These are phyloP conservation scores for Emys orbicularis DNA, from an alignment of 2,797 vertebrate genomes.

Conservation along the genomic window DNA sequence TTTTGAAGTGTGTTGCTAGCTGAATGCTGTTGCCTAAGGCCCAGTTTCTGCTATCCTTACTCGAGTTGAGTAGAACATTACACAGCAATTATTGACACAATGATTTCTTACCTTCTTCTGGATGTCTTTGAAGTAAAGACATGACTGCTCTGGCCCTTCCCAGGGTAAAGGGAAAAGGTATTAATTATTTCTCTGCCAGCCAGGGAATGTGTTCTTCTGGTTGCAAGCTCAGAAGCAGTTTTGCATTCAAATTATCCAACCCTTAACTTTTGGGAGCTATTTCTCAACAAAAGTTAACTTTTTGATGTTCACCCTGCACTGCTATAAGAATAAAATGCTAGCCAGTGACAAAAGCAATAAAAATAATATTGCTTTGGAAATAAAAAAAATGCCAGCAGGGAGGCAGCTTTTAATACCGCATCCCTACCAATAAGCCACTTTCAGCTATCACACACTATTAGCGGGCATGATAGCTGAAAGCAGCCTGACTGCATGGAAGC, in stretches of 20 bases:
- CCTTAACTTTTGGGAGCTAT: not conserved
- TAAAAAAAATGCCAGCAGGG: not conserved
- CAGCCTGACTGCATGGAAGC: too few species aligned
- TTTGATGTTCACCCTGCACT: not conserved
- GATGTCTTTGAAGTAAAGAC: not conserved
- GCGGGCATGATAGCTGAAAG: not conserved
- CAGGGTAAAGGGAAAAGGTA: not conserved
- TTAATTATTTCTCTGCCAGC: not conserved
- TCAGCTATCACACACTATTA: not conserved
- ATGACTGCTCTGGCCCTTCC: not conserved
- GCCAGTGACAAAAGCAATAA: not conserved
- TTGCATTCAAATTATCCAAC: not conserved
- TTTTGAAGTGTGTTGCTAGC: not conserved
- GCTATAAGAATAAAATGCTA: not conserved
- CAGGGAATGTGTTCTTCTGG: not conserved
- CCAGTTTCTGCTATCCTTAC: not conserved
- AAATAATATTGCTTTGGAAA: not conserved
- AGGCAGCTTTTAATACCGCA: not conserved
- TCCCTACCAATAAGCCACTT: not conserved
- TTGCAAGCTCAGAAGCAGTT: not conserved
- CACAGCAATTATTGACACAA: not conserved
- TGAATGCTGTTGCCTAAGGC: not conserved
- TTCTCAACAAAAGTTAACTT: not conserved
- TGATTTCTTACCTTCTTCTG: not conserved
- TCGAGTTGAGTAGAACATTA: not conserved